These are phyloP conservation scores for Cotesia glomerata DNA, from an alignment of 1,140 invertebrate species.

Conservation along the genomic window DNA sequence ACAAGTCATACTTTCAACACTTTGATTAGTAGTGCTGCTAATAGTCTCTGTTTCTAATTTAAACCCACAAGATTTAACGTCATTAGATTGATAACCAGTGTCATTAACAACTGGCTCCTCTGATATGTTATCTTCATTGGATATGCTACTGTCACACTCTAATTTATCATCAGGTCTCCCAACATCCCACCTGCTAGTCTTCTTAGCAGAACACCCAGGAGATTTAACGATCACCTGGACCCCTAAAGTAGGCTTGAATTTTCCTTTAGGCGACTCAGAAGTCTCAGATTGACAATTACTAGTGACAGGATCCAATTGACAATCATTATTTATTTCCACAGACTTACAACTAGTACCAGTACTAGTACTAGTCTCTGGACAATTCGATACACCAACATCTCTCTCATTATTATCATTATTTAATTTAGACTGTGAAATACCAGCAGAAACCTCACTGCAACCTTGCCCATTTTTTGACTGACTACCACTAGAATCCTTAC, in stretches of 20 bases:
- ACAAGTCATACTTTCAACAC: slow-evolving; percentile 8
- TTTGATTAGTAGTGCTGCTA: slow-evolving; percentile 30
- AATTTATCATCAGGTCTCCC: slow-evolving; percentile 50
- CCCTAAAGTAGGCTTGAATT: slow-evolving; percentile 57
- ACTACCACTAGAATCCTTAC: slow-evolving; percentile 49
- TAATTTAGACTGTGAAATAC: slow-evolving; percentile 46
- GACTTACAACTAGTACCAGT: neutral
- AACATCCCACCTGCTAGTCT: slow-evolving; percentile 63
- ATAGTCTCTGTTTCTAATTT: slow-evolving; percentile 23
- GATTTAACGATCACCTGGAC: slow-evolving; percentile 56
- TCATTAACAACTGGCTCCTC: slow-evolving; percentile 18
- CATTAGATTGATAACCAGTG: neutral
- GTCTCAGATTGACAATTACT: slow-evolving; percentile 41
- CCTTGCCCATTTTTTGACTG: slow-evolving; percentile 48
- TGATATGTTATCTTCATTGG: slow-evolving; percentile 56
- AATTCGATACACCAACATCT: slow-evolving; percentile 44
- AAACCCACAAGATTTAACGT: neutral
- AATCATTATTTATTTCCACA: slow-evolving; percentile 38
- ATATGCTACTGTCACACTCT: slow-evolving; percentile 48
- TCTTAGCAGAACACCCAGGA: slow-evolving; percentile 45
- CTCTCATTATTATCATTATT: slow-evolving; percentile 51
- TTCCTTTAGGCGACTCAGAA: slow-evolving; percentile 41
- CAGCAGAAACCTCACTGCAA: slow-evolving; percentile 37
- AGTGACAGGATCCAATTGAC: slow-evolving; percentile 23
- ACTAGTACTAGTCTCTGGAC: neutral